Conservation (phyloP, 2,888 invertebrate genomes). For the Ashinkailepas kermadecensis region DNA sequence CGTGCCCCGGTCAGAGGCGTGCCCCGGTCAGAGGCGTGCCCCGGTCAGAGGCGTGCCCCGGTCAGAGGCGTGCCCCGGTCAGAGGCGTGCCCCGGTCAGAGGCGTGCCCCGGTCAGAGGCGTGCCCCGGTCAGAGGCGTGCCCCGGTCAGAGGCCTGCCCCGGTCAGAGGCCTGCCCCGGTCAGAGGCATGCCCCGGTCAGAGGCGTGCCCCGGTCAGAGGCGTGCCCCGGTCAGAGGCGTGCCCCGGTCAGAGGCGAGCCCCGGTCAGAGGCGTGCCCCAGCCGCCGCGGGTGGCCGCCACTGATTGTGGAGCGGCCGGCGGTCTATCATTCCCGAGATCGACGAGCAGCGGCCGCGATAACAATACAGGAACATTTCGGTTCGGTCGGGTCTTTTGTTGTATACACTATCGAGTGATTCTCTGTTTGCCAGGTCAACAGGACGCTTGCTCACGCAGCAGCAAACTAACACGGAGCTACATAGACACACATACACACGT, state of each 20-base stretch:
- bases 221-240: not conserved
- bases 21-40: not conserved
- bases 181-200: too few relatives aligned
- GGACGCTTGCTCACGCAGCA: too few relatives aligned
- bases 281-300: not conserved
- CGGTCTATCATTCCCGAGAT: not conserved
- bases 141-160: not conserved
- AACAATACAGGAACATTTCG: not conserved
- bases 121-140: not conserved
- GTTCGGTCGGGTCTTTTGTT: not conserved
- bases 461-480: not conserved
- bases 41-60: not conserved
- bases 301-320: not conserved
- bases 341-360: not conserved
- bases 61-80: not conserved
- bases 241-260: not conserved
- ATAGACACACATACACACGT: constrained; percentile 21
- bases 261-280: not conserved
- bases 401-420: too few relatives aligned
- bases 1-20: not conserved
- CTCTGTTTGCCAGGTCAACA: too few relatives aligned
- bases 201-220: not conserved
- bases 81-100: not conserved
- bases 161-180: not conserved
- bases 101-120: not conserved